Evolutionary conservation across 2,113 vertebrate genomes (phyloP).

Genomic region (Prochilodus magdalenae): DNA sequence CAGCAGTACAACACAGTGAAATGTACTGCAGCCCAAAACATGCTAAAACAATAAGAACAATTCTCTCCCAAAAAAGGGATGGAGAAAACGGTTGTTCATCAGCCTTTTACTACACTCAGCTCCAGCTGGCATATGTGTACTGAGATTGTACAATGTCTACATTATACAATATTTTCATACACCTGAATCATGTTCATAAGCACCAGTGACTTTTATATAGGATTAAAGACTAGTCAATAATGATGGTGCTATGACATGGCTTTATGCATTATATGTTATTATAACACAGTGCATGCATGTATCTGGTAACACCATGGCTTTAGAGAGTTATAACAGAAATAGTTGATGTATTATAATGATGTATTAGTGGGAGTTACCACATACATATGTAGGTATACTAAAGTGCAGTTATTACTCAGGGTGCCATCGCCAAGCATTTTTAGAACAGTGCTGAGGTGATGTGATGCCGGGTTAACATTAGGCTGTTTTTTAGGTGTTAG

Average conservation of each 20-base stretch:
- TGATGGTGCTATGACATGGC: no score
- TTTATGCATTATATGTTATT: not conserved
- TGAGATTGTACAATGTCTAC: no score
- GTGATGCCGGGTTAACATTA: conserved; percentile 5
- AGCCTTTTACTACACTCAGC: conserved; percentile 5
- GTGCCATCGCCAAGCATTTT: conserved; percentile 2
- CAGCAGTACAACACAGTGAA: no score
- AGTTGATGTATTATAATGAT: not conserved
- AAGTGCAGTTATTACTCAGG: not conserved
- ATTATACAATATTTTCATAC: no score
- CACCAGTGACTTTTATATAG: not conserved
- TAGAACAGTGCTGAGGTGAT: not conserved
- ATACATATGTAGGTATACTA: not conserved
- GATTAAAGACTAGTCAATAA: conserved; percentile 23
- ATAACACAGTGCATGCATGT: conserved; percentile 5
- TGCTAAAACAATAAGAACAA: no score
- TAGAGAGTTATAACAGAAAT: not conserved
- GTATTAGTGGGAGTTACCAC: not conserved
- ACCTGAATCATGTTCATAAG: no score
- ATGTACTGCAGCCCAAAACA: no score
- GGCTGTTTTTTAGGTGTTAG: conserved; percentile 20
- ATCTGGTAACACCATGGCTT: conserved; percentile 3
- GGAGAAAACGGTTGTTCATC: not conserved
- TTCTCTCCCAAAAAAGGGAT: not conserved
- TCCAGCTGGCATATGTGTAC: not conserved